Evolutionary conservation across 1,140 invertebrate species (phyloP).

Genomic region (Drosophila bifasciata): DNA sequence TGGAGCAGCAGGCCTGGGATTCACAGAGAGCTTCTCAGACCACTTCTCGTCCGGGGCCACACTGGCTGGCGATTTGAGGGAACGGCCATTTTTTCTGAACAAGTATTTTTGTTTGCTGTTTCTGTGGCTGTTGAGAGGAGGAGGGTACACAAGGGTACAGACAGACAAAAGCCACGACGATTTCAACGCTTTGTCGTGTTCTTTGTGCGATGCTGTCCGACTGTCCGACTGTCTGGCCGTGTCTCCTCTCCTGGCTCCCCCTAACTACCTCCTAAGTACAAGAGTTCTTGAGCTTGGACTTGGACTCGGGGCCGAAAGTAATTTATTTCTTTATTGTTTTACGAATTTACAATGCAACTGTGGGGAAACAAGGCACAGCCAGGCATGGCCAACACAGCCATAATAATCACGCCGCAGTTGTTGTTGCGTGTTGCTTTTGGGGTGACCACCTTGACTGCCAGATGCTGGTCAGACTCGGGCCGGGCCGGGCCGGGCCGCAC

Average conservation of each 20-base stretch:
- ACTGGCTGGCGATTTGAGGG: slow-evolving; percentile 71
- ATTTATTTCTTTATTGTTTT: slow-evolving; percentile 84
- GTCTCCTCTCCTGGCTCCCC: slow-evolving; percentile 16
- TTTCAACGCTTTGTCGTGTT: slow-evolving; percentile 83
- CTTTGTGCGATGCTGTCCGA: slow-evolving; percentile 53
- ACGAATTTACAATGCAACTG: slow-evolving; percentile 83
- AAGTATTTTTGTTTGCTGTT: slow-evolving; percentile 35
- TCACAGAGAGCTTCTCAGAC: slow-evolving; percentile 20
- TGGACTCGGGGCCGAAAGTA: slow-evolving; percentile 77
- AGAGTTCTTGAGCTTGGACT: slow-evolving; percentile 78
- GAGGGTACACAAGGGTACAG: slow-evolving; percentile 42
- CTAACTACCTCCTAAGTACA: slow-evolving; percentile 49
- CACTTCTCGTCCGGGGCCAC: slow-evolving; percentile 49
- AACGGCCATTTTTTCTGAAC: slow-evolving; percentile 69
- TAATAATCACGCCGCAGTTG: slow-evolving; percentile 80
- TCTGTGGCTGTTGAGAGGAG: slow-evolving; percentile 23
- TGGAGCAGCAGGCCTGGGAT: slow-evolving; percentile 7
- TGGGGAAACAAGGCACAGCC: slow-evolving; percentile 64
- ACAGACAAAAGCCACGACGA: slow-evolving; percentile 79
- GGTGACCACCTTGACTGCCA: slow-evolving; percentile 79
- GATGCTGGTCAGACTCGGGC: slow-evolving; percentile 35
- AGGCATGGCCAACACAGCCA: slow-evolving; percentile 63
- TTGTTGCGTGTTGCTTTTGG: slow-evolving; percentile 80
- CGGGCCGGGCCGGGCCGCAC: no score
- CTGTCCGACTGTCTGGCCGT: slow-evolving; percentile 29